These are phyloP conservation scores for Borostomias antarcticus DNA, from an alignment of 2,797 vertebrate genomes.

Conservation along the genomic window DNA sequence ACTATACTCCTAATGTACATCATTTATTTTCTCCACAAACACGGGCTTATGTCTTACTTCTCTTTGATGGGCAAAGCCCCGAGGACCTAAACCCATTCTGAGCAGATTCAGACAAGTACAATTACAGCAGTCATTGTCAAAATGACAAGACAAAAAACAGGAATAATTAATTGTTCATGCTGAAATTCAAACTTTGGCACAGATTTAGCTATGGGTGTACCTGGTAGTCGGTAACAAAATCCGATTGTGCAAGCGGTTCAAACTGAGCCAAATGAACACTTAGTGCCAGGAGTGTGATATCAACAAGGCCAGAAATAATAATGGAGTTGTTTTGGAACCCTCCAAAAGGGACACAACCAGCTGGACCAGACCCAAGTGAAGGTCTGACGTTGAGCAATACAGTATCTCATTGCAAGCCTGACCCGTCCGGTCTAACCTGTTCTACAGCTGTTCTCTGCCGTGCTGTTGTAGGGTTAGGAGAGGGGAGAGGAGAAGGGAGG, in stretches of 20 bases:
- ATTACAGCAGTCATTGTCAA: neutral
- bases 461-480: neutral
- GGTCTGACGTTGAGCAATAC: conserved; percentile 16
- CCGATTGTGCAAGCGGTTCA: neutral
- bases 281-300: conserved; percentile 30
- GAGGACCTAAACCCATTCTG: neutral
- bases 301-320: conserved; percentile 12
- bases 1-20: no score
- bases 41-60: no score
- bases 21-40: no score
- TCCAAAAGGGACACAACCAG: conserved; percentile 34
- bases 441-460: conserved; percentile 41
- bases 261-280: conserved; percentile 5
- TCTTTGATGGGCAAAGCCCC: neutral
- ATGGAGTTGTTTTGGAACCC: conserved; percentile 39
- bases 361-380: conserved; percentile 25
- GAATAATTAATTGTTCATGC: no score
- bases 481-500: neutral
- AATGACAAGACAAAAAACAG: no score
- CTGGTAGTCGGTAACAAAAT: conserved; percentile 21
- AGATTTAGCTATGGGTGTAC: neutral
- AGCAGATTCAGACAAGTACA: neutral
- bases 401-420: conserved; percentile 12
- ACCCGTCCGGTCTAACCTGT: conserved; percentile 1
- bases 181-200: neutral